Base-by-base conservation (phyloP, 1,140 invertebrate species). In the Bombus sibiricus region DNA sequence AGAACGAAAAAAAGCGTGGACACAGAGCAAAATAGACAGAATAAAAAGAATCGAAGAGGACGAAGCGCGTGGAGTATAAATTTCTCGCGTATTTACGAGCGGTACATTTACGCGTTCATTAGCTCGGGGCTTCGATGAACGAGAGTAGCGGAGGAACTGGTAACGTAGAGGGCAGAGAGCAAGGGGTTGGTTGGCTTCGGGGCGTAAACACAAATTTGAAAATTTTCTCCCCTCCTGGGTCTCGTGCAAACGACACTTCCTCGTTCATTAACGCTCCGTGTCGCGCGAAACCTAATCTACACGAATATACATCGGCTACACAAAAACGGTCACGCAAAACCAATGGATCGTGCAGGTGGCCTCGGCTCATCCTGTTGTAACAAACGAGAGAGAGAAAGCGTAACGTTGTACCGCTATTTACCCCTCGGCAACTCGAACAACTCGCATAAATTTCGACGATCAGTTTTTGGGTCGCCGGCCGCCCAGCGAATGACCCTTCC, bases 261-360 rank as follows among this genome's bases (percentile, higher is more conserved):
- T 88, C 92, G 90, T 93, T 93, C 92, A 93, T 93, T 93, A 93
- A 88, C 91, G 93, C 34, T 47, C 88, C 91, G 76, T 92, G 93
- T 93, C 90, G 79, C 77, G 83, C 79, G 86, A 89, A 86, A 92
- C 81, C 90, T 91, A 92, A 93, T 92, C 89, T 92, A 89, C 89
- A 84, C 34, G 68, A 69, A 62, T 84, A 69, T 75, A 72, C 76
- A 75, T 15, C 64, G 41, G 39, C 72, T 25, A 85, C 74, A 68
- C 86, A 81, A 71, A 76, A 78, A 90, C 73, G 77, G 81, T 41
- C 34, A 53, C 57, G 59, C 39, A 81, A 74, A 81, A 83, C 84
- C 87, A 72, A 86, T 85, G 85, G 69, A 81, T 87, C 82, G 83
- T 69, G 81, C 72, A 80, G 76, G 84, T 87, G 79, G 73, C 53